phyloP scores from a whole-genome alignment of 2,888 invertebrate species.

The Lycaena phlaeas region DNA sequence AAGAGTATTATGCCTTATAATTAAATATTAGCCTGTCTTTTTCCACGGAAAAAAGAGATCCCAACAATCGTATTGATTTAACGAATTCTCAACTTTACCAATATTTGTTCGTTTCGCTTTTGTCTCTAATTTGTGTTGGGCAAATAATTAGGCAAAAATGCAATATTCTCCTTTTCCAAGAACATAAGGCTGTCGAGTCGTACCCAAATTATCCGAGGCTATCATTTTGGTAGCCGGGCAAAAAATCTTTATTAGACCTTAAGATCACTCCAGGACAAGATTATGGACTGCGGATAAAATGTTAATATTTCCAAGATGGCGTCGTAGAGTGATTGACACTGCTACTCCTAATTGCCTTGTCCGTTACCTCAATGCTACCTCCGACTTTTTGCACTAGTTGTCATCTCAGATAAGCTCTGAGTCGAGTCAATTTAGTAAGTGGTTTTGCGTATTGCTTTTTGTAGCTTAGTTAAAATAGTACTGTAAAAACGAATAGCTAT shows the following conservation, averaged over 20 bases:
- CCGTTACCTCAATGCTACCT: slow-evolving; percentile 44
- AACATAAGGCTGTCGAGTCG: slow-evolving; percentile 27
- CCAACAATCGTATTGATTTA: slow-evolving; percentile 6
- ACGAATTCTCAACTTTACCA: slow-evolving; percentile 14
- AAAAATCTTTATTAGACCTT: slow-evolving; percentile 38
- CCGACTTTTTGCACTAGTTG: neutral
- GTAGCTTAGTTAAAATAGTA: too few species aligned
- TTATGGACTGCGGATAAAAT: neutral
- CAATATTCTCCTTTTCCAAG: too few species aligned
- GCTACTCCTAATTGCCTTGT: slow-evolving; percentile 41
- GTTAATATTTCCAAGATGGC: slow-evolving; percentile 35
- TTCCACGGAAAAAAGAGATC: neutral
- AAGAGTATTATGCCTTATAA: too few species aligned
- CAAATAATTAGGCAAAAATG: slow-evolving; percentile 25
- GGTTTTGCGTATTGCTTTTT: too few species aligned
- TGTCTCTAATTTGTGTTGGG: slow-evolving; percentile 26
- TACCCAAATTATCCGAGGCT: slow-evolving; percentile 27
- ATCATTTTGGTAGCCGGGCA: slow-evolving; percentile 45
- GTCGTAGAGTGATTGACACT: slow-evolving; percentile 36
- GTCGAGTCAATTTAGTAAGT: too few species aligned
- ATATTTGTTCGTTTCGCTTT: slow-evolving; percentile 21
- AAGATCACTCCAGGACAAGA: slow-evolving; percentile 15
- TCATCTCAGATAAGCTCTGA: slow-evolving; percentile 1
- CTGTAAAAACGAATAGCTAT: too few species aligned
- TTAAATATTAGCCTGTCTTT: too few species aligned